Evolutionary conservation across 1,140 invertebrate genomes (phyloP).

Genomic region (Metaphire vulgaris): DNA sequence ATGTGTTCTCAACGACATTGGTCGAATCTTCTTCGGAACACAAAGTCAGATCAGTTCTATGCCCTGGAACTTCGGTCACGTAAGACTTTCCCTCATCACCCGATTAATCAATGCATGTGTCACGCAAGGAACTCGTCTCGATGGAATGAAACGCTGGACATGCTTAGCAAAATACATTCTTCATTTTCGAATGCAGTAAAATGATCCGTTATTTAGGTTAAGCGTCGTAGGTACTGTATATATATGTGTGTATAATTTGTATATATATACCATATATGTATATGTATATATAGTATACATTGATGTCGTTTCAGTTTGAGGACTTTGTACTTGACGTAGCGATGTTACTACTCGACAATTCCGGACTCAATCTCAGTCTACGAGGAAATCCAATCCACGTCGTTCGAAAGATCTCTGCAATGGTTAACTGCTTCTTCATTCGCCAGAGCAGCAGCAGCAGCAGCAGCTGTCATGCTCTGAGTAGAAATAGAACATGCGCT

Average conservation of each 20-base stretch:
- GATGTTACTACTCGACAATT: conserved; percentile 66
- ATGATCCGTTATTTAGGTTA: too few relatives aligned
- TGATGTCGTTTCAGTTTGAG: conserved; percentile 35
- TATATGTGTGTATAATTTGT: not conserved
- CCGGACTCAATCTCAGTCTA: conserved; percentile 61
- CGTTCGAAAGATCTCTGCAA: conserved; percentile 66
- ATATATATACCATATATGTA: not conserved
- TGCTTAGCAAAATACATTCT: too few relatives aligned
- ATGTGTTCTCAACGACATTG: conserved; percentile 77
- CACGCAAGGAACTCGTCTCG: too few relatives aligned
- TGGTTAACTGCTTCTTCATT: too few relatives aligned
- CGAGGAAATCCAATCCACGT: conserved; percentile 67
- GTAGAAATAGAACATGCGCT: too few relatives aligned
- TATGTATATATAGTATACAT: conserved; percentile 3
- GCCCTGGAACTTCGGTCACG: conserved; percentile 82
- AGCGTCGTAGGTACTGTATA: too few relatives aligned
- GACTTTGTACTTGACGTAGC: conserved; percentile 75
- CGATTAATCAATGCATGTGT: not conserved
- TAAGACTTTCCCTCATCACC: conserved; percentile 23
- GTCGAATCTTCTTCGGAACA: conserved; percentile 79
- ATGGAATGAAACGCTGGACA: too few relatives aligned
- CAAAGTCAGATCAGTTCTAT: conserved; percentile 68
- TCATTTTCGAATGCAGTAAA: too few relatives aligned
- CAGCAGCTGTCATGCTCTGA: too few relatives aligned
- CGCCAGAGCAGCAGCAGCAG: not conserved